phyloP scores from a whole-genome alignment of 2,888 invertebrate genomes.

The Hydropsyche betteni region DNA sequence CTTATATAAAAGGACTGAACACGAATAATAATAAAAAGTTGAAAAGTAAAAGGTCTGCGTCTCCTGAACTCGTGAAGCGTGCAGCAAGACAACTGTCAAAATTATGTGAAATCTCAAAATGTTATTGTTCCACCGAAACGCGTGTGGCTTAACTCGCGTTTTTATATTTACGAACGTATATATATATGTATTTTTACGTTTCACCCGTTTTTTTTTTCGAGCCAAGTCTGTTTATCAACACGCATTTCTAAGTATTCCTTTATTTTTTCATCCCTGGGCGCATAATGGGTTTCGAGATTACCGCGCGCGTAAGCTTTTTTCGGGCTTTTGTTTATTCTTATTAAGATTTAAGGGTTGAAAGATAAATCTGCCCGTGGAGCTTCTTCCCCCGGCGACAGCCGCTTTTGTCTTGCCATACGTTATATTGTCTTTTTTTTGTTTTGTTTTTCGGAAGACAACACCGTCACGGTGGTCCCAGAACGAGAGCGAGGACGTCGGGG shows the following conservation, averaged over 20 bases:
- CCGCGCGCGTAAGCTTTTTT: constrained; percentile 38
- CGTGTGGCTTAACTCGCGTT: constrained; percentile 44
- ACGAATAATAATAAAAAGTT: too few relatives aligned
- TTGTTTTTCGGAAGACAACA: neutral
- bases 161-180: neutral
- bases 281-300: constrained; percentile 48
- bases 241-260: constrained; percentile 38
- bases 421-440: constrained; percentile 8
- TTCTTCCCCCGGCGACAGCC: neutral
- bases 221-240: constrained; percentile 41
- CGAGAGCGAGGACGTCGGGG: neutral
- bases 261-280: constrained; percentile 39
- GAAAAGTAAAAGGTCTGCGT: constrained; percentile 7
- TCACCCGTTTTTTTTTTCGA: constrained; percentile 29
- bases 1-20: too few relatives aligned
- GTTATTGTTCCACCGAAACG: constrained; percentile 45
- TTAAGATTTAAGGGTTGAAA: constrained; percentile 46
- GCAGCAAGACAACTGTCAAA: constrained; percentile 45
- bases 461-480: constrained; percentile 15
- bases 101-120: constrained; percentile 40
- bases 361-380: constrained; percentile 38
- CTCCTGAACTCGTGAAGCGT: neutral
- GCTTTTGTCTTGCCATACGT: constrained; percentile 17
- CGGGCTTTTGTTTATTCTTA: constrained; percentile 48
- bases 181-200: constrained; percentile 8